These are phyloP conservation scores for Scaptomyza pallida DNA, from an alignment of 1,140 invertebrate species.

Conservation along the genomic window DNA sequence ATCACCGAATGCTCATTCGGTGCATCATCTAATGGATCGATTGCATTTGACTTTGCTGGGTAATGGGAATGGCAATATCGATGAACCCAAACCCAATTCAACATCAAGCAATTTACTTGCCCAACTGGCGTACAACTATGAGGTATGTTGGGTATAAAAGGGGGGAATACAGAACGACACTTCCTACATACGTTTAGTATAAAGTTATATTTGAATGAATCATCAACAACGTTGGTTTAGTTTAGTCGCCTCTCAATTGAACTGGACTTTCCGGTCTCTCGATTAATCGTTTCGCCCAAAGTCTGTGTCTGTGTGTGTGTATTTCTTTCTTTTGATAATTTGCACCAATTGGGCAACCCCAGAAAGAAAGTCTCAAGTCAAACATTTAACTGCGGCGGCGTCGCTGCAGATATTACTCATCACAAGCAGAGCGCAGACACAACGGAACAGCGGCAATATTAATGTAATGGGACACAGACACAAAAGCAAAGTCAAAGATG, in stretches of 20 bases:
- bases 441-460: background rate
- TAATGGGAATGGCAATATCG: constrained; percentile 26
- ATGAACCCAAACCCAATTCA: constrained; percentile 52
- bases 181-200: constrained; percentile 4
- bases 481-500: constrained; percentile 41
- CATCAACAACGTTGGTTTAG: constrained; percentile 24
- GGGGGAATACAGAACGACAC: background rate
- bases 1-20: constrained; percentile 86
- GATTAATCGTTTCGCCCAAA: constrained; percentile 6
- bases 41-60: constrained; percentile 86
- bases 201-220: constrained; percentile 29
- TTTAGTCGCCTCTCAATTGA: constrained; percentile 43
- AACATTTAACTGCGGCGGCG: constrained; percentile 9
- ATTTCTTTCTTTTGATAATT: constrained; percentile 11
- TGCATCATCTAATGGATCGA: constrained; percentile 87
- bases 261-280: constrained; percentile 50
- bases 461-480: constrained; percentile 21
- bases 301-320: constrained; percentile 9
- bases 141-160: constrained; percentile 57
- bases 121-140: constrained; percentile 63
- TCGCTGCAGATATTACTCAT: constrained; percentile 37
- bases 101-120: constrained; percentile 60
- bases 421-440: background rate
- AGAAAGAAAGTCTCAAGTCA: constrained; percentile 49
- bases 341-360: constrained; percentile 44